A percentile compares a stretch with the other conserved stretches of the same genome.
Evolutionary conservation across 2,797 vertebrate species (phyloP).

Genomic region (Coregonus sp.): DNA sequence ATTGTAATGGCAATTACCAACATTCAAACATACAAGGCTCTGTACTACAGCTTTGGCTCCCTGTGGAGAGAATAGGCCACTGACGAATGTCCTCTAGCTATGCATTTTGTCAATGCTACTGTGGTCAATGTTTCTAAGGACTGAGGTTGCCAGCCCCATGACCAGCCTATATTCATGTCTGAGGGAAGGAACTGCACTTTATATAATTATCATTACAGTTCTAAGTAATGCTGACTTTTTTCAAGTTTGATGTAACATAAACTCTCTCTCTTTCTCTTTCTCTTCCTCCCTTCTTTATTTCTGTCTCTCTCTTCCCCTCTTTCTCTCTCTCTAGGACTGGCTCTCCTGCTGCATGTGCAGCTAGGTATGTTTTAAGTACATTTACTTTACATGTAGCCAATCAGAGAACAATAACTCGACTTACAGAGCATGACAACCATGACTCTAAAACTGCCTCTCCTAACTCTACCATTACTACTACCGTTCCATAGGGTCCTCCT

Average conservation of each 20-base stretch:
- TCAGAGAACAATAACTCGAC: neutral
- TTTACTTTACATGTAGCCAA: neutral
- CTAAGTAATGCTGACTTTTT: no score
- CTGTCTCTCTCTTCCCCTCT: constrained; percentile 9
- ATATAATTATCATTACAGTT: neutral
- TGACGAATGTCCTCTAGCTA: neutral
- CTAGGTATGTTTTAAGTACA: constrained; percentile 60
- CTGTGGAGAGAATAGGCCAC: no score
- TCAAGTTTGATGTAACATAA: no score
- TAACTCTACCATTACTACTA: neutral
- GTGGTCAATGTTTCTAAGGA: neutral
- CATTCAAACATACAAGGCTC: neutral
- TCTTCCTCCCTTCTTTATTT: neutral
- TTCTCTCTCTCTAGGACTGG: constrained; percentile 22
- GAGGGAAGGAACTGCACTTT: neutral
- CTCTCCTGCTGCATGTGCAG: constrained; percentile 76
- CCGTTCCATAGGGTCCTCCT: constrained; percentile 68
- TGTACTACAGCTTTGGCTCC: no score
- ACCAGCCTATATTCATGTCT: neutral
- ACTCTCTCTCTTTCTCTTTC: neutral
- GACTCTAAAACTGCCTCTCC: neutral
- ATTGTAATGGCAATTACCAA: neutral
- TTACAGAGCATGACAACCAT: neutral
- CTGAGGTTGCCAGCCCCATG: neutral
- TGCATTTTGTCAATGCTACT: neutral